These are phyloP conservation scores for Glyptemys insculpta DNA, from an alignment of 2,797 vertebrate genomes.

Conservation along the genomic window DNA sequence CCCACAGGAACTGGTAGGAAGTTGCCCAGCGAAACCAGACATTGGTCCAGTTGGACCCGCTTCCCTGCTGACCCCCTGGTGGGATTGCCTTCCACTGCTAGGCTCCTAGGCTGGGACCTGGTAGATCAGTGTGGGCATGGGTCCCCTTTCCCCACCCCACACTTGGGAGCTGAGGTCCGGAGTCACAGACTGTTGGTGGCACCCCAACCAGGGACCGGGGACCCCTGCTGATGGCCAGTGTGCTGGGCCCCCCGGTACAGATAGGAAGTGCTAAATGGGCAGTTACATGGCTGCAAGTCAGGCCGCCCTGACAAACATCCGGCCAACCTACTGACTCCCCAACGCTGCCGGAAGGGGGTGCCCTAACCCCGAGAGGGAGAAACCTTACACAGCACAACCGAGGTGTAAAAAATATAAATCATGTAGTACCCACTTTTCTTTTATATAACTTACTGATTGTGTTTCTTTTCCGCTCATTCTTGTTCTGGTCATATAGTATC, in stretches of 20 bases:
- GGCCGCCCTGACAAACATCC: not conserved
- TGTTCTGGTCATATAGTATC: slow-evolving; percentile 76
- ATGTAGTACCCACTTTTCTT: accelerated
- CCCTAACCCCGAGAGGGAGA: not conserved
- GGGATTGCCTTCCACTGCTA: not conserved
- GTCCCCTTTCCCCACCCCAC: not conserved
- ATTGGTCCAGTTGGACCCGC: not conserved
- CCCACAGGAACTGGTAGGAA: not conserved
- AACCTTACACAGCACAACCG: not conserved
- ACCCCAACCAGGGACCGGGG: not conserved
- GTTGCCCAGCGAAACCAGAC: not conserved
- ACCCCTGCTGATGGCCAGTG: not conserved
- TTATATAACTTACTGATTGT: slow-evolving; percentile 70
- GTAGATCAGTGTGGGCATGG: not conserved
- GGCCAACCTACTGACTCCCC: not conserved
- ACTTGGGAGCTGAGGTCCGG: not conserved
- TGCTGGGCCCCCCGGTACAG: not conserved
- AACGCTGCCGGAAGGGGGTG: not conserved
- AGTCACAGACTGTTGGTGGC: not conserved
- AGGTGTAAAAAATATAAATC: accelerated
- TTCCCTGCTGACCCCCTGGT: not conserved
- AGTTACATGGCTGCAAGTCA: not conserved
- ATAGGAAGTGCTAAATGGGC: not conserved
- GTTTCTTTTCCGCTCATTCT: slow-evolving; percentile 75
- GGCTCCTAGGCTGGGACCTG: not conserved